These are phyloP conservation scores for Acleris cristana DNA, from an alignment of 2,888 invertebrate genomes.

Conservation along the genomic window DNA sequence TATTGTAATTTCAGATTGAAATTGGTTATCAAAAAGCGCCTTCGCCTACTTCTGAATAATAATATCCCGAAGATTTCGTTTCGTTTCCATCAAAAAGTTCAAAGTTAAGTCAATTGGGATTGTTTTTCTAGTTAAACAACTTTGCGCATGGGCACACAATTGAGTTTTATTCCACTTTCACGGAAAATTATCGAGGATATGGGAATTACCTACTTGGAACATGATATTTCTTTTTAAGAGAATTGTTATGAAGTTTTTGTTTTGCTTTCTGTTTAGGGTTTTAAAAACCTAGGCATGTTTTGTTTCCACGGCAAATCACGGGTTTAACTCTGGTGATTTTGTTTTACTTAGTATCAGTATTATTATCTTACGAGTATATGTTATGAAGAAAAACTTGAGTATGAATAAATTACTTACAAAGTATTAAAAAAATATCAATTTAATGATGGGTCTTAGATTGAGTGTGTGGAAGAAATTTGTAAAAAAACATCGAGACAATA, in stretches of 20 bases:
- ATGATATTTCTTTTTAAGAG: slow-evolving; percentile 13
- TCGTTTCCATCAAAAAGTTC: slow-evolving; percentile 52
- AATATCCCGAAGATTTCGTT: slow-evolving; percentile 36
- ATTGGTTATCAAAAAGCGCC: slow-evolving; percentile 1
- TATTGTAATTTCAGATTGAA: neutral
- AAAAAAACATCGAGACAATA: no score
- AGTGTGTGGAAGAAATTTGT: no score
- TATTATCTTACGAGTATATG: no score
- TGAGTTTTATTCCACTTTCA: slow-evolving; percentile 49
- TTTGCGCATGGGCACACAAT: slow-evolving; percentile 47
- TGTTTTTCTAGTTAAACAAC: slow-evolving; percentile 54
- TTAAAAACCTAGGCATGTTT: neutral
- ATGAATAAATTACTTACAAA: no score
- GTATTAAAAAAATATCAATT: no score
- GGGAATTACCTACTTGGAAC: slow-evolving; percentile 13
- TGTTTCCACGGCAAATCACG: neutral
- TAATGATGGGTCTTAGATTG: no score
- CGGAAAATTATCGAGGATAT: slow-evolving; percentile 45
- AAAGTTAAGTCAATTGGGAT: slow-evolving; percentile 47
- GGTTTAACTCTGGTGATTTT: no score
- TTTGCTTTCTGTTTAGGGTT: neutral
- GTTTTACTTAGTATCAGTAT: no score
- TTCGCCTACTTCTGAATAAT: slow-evolving; percentile 14
- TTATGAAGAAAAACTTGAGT: no score
- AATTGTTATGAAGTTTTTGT: slow-evolving; percentile 1